Base-by-base conservation (phyloP, 2,888 invertebrate species). In the Cataglyphis livida region DNA sequence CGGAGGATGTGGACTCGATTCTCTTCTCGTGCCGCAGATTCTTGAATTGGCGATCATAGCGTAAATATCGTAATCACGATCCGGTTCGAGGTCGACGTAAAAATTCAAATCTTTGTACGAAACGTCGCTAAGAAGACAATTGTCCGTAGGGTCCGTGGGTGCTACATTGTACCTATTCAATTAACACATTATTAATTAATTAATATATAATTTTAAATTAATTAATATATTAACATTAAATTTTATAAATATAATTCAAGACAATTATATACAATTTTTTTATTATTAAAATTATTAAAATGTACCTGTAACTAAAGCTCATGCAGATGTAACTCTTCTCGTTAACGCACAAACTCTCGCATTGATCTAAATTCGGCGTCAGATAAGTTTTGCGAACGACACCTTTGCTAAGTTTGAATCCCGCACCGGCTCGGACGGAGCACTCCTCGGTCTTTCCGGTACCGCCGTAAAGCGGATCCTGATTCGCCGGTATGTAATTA, bases 41-140 rank as follows among this genome's bases (percentile, higher is more conserved):
- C 95, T 95, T 82, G 95, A 92, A 85, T 96, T 96, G 84, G 96
- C 95, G 0, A 96, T 96, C 96, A 97, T 97, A 0, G 97, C 96
- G 92, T 98, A 98, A 32, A 97, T 96, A 90, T 98, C 98, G 61
- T 97, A 98, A 83, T 97, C 97, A 21, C 97, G 96, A 92, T 97
- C 96, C 0, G 97, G 97, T 88, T 97, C 96, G 57, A 97, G 95
- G 89, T 98, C 98, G 0, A 96, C 96, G 85, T 98, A 97, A 91
- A 97, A 95, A 88, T 97, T 97, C 48, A 98, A 93, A 28, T 96
- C 96, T 86, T 96, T 95, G 87, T 97, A 97, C 0, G 97, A 96
- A 10, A 96, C 95, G 91, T 97, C 97, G 88, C 97, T 97, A 3
- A 98, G 95, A 93, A 97, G 97, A 89, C 98, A 98, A 93, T 98